Conservation (phyloP, 2,888 invertebrate genomes). For the Catonia carolina region DNA sequence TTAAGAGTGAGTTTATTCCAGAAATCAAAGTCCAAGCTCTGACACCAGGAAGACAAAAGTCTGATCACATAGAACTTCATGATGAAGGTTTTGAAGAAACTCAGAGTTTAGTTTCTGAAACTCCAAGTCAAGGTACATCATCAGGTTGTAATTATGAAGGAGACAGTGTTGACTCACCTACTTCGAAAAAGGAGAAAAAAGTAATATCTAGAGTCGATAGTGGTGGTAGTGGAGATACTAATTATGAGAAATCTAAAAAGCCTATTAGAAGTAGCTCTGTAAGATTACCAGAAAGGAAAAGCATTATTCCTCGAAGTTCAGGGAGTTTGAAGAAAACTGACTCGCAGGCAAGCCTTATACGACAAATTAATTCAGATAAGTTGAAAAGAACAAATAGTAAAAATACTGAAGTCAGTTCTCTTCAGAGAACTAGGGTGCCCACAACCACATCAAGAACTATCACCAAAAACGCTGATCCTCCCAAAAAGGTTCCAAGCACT, state of each 20-base stretch:
- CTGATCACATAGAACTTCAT: slow-evolving; percentile 61
- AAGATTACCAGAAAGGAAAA: slow-evolving; percentile 36
- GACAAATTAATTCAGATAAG: slow-evolving; percentile 17
- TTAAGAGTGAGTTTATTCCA: slow-evolving; percentile 40
- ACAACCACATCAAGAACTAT: slow-evolving; percentile 19
- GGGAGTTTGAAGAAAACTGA: slow-evolving; percentile 43
- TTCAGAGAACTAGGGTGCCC: slow-evolving; percentile 32
- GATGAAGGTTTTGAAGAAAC: slow-evolving; percentile 91
- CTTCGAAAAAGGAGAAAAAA: slow-evolving; percentile 42
- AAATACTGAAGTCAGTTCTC: slow-evolving; percentile 25
- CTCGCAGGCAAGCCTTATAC: slow-evolving; percentile 36
- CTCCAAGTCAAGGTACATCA: slow-evolving; percentile 76
- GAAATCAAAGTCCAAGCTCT: slow-evolving; percentile 49
- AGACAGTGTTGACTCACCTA: slow-evolving; percentile 50
- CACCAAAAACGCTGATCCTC: slow-evolving; percentile 19
- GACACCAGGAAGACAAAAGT: slow-evolving; percentile 41
- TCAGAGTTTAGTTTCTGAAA: slow-evolving; percentile 79
- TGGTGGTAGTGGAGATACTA: slow-evolving; percentile 46
- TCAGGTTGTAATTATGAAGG: slow-evolving; percentile 62
- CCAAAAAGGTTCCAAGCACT: slow-evolving; percentile 17
- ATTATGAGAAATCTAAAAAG: slow-evolving; percentile 39
- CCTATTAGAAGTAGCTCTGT: slow-evolving; percentile 35
- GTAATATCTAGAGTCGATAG: slow-evolving; percentile 40
- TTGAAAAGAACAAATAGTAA: slow-evolving; percentile 11
- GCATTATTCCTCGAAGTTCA: slow-evolving; percentile 42